Evolutionary conservation across 1,140 invertebrate genomes (phyloP).

Genomic region (Mylabris phalerata): DNA sequence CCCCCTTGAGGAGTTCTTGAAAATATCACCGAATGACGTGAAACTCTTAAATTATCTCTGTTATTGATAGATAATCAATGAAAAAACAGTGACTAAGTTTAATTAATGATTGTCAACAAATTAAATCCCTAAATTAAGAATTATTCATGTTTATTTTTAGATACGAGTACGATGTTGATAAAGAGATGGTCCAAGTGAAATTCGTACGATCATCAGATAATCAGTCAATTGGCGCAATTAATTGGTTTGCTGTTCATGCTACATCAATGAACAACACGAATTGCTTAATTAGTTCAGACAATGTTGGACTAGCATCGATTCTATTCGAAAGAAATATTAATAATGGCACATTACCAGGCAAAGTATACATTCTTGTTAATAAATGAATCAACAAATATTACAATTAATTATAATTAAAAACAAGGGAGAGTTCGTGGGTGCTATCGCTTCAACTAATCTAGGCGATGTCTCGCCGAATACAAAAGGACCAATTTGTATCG

Average conservation of each 20-base stretch:
- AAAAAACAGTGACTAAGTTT: no score
- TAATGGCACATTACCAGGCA: conserved; percentile 57
- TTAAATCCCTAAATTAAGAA: no score
- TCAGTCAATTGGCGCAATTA: conserved; percentile 63
- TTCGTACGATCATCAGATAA: conserved; percentile 54
- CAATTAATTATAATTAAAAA: no score
- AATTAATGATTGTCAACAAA: no score
- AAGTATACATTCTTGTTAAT: conserved; percentile 45
- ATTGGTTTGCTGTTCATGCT: conserved; percentile 90
- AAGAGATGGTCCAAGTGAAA: conserved; percentile 69
- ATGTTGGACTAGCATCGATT: conserved; percentile 81
- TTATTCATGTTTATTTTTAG: conserved; percentile 41
- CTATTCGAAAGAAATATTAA: conserved; percentile 78
- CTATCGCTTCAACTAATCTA: conserved; percentile 83
- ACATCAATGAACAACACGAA: conserved; percentile 96
- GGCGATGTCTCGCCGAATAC: conserved; percentile 90
- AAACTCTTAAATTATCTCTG: no score
- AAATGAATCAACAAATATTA: no score
- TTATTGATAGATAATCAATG: no score
- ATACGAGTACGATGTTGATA: conserved; percentile 77
- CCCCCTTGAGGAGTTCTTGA: no score
- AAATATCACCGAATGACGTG: no score
- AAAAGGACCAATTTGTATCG: conserved; percentile 68
- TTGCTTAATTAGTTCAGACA: conserved; percentile 79
- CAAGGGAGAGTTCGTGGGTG: conserved; percentile 78